Evolutionary conservation across 2,113 vertebrate genomes (phyloP), one percentile per base, ranked within the genome.

Genomic region (Myodes glareolus): DNA sequence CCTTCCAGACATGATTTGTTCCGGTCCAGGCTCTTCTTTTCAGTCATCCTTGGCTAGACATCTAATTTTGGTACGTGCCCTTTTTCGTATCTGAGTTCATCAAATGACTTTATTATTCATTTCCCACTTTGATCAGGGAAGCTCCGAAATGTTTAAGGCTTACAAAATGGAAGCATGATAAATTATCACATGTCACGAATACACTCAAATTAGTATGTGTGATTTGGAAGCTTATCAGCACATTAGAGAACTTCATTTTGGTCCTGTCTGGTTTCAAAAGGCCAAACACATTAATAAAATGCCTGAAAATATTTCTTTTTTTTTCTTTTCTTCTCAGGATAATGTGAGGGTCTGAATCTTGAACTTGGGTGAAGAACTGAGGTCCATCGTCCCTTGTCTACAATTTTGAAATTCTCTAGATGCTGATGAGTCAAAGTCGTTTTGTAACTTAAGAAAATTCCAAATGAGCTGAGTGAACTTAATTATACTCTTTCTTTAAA

Each of bases 51-150:
- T 97, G 68, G 61, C 94, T 95, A 95, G 97, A 94, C 85, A 94
- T 77, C 77, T 96, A 96, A 95, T 94, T 95, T 73, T 87, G 88
- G 65, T 96, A 86, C 0, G 0, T 97, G 95, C 61, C 67, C 52
- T 92, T 95, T 93, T 77, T 58, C n/a, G 10, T 47, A 91, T 97
- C 75, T 91, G 72, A 92, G 45, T 95, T 95, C 73, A 95, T 95
- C 88, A 94, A 92, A 95, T 93, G 76, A 95, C 50, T 92, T 97
- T 96, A 90, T 84, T 93, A 91, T 85, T 97, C 67, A 89, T 95
- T 97, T 97, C 92, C 70, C 13, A 77, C 88, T 95, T 97, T 88
- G 58, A 95, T 97, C 70, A 94, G 17, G 45, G 75, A 63, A 91
- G 82, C 65, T 97, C 70, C 78, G 65, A 96, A 95, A 92, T 92